Percentiles rank a stretch among this genome's conserved stretches.
Evolutionary conservation across 1,140 invertebrate species (phyloP).

Genomic region (Holcopasites calliopsidis): DNA sequence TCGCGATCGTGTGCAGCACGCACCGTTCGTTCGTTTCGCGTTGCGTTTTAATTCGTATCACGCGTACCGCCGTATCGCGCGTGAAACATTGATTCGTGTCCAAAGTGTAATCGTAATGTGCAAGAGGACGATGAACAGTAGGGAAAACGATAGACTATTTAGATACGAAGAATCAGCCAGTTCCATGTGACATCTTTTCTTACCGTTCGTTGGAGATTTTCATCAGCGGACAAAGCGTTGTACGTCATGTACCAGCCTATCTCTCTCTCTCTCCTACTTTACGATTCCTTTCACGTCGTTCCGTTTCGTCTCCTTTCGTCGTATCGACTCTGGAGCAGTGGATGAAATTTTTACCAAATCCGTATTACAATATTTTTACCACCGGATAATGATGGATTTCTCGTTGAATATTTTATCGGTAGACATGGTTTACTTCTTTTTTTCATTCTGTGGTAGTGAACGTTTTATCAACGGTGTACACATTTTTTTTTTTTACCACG

Average conservation of each 20-base stretch:
- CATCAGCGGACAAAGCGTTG: neutral
- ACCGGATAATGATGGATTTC: neutral
- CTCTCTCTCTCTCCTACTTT: neutral
- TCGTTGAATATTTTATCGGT: neutral
- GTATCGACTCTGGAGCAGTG: no score
- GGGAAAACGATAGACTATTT: neutral
- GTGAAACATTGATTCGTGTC: neutral
- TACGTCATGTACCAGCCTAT: no score
- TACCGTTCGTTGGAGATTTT: slow-evolving; percentile 4
- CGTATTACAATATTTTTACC: no score
- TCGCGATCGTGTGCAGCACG: slow-evolving; percentile 8
- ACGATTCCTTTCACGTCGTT: neutral
- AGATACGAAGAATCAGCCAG: neutral
- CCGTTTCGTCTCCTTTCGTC: neutral
- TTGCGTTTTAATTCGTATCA: no score
- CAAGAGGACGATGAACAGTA: neutral
- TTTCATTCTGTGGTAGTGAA: no score
- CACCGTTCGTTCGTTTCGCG: no score
- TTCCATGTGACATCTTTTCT: slow-evolving; percentile 13
- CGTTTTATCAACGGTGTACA: no score
- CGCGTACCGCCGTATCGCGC: neutral
- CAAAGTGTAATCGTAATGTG: slow-evolving; percentile 8
- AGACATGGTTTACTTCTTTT: neutral
- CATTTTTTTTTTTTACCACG: neutral
- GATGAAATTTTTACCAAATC: no score